These are phyloP conservation scores for Gortyna flavago DNA, from an alignment of 2,888 invertebrate genomes.

Conservation along the genomic window DNA sequence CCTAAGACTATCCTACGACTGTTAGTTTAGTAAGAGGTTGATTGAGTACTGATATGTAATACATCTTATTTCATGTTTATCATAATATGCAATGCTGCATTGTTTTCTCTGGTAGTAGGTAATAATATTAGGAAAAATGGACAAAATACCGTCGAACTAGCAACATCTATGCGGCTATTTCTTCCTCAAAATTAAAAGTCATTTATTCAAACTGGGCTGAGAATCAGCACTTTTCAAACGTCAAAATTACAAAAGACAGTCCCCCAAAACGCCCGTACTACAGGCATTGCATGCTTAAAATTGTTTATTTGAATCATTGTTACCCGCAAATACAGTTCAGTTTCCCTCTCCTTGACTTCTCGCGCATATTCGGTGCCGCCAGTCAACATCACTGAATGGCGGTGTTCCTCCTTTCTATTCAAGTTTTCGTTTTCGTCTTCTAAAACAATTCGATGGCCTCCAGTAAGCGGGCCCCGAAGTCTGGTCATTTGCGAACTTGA, in stretches of 20 bases:
- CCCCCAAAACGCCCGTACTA: too few relatives aligned
- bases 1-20: not conserved
- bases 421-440: conserved; percentile 75
- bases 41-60: too few relatives aligned
- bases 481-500: conserved; percentile 75
- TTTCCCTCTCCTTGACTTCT: conserved; percentile 79
- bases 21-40: not conserved
- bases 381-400: conserved; percentile 73
- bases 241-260: too few relatives aligned
- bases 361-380: conserved; percentile 81
- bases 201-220: too few relatives aligned
- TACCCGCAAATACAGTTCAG: conserved; percentile 80
- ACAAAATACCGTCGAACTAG: not conserved
- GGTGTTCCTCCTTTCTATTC: conserved; percentile 80
- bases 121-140: not conserved
- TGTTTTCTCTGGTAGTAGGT: not conserved
- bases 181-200: too few relatives aligned
- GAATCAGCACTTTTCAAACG: too few relatives aligned
- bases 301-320: conserved; percentile 1
- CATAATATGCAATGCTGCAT: conserved; percentile 1
- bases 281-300: not conserved
- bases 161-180: not conserved
- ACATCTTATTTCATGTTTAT: not conserved
- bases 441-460: conserved; percentile 79
- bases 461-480: conserved; percentile 81